Evolutionary conservation across 2,888 invertebrate genomes (phyloP).

Genomic region (Tipula vernalis): DNA sequence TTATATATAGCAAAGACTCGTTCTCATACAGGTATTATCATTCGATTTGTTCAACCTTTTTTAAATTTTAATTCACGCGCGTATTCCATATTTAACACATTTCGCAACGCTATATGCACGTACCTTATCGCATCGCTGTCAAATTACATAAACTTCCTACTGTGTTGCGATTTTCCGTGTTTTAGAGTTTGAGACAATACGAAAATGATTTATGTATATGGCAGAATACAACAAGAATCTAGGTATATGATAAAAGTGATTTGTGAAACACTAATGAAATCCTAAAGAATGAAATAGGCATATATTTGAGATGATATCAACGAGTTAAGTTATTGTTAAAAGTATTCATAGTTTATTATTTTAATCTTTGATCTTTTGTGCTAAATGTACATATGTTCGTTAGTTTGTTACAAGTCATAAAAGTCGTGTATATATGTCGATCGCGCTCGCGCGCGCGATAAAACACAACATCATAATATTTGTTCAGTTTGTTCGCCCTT

Average conservation of each 20-base stretch:
- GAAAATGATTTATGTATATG: neutral
- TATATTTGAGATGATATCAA: neutral
- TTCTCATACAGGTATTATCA: neutral
- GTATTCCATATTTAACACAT: neutral
- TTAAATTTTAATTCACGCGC: neutral
- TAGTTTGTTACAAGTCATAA: neutral
- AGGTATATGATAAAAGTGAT: neutral
- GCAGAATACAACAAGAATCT: neutral
- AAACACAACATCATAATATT: neutral
- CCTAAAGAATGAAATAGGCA: neutral
- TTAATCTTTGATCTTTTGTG: neutral
- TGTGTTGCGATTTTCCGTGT: neutral
- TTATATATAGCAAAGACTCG: neutral
- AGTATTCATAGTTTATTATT: neutral
- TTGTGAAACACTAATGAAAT: neutral
- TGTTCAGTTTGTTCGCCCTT: neutral
- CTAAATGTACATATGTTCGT: neutral
- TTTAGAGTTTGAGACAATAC: too few relatives aligned
- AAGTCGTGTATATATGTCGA: neutral
- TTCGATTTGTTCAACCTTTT: neutral
- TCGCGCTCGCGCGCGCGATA: neutral
- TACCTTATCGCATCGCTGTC: neutral
- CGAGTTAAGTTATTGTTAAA: neutral
- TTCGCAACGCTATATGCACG: neutral
- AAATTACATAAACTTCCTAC: neutral